Conservation (phyloP, 2,888 invertebrate species). For the Augiades crinisus region DNA sequence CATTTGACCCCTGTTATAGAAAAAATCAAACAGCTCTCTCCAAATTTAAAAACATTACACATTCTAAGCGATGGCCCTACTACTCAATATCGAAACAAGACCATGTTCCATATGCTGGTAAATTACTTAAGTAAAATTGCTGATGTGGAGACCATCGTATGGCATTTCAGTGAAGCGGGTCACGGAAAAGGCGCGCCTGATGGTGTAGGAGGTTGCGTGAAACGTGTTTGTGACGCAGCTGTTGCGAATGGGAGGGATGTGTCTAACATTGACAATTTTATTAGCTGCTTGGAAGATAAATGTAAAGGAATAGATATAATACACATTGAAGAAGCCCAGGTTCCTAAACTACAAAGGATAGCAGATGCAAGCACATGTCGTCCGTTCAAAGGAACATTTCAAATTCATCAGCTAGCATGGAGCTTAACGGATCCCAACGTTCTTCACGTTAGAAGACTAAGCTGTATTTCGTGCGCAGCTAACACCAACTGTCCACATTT, state of each 20-base stretch:
- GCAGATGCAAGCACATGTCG: neutral
- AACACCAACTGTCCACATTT: neutral
- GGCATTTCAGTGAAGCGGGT: neutral
- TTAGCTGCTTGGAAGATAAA: too few relatives aligned
- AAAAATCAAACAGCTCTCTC: neutral
- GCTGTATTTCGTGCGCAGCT: neutral
- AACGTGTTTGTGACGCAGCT: neutral
- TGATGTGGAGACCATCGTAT: neutral
- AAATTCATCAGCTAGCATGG: neutral
- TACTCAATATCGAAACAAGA: conserved; percentile 18
- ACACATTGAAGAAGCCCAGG: neutral
- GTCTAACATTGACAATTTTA: too few relatives aligned
- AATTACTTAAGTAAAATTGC: neutral
- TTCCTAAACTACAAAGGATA: neutral
- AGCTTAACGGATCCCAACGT: neutral
- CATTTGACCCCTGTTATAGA: conserved; percentile 13
- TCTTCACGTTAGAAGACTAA: neutral
- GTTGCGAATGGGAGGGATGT: neutral
- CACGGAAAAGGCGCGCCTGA: conserved; percentile 9
- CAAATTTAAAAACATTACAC: conserved; percentile 3
- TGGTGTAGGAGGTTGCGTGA: neutral
- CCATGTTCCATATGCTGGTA: conserved; percentile 8
- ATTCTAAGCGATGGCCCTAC: conserved; percentile 13
- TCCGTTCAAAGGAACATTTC: neutral
- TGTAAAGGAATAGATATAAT: neutral